Conservation (phyloP, 2,797 vertebrate genomes). For the Pangasius larnaudii region DNA sequence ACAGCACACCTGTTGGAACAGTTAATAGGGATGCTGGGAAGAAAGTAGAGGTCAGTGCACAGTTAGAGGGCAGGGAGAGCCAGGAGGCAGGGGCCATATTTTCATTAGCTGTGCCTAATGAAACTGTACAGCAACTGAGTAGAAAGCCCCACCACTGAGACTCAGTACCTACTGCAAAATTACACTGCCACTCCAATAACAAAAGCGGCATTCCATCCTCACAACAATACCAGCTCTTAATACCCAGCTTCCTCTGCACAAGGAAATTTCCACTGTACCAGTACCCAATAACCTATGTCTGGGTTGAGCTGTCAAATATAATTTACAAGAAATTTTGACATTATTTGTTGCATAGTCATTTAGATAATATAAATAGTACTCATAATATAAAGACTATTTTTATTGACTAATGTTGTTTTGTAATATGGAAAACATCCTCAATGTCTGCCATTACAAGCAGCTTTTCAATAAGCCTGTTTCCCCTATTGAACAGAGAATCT, state of each 20-base stretch:
- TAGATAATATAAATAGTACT: background rate
- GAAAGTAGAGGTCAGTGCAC: conserved; percentile 75
- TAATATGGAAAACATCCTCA: background rate
- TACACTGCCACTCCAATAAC: conserved; percentile 74
- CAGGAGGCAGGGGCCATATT: conserved; percentile 73
- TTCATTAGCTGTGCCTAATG: conserved; percentile 84
- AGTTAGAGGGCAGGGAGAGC: conserved; percentile 66
- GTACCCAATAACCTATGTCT: conserved; percentile 51
- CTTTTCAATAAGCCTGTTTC: background rate
- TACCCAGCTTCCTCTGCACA: conserved; percentile 71
- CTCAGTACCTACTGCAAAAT: conserved; percentile 78
- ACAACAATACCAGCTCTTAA: conserved; percentile 78
- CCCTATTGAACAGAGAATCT: background rate
- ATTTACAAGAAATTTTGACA: conserved; percentile 30
- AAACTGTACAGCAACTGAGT: conserved; percentile 74
- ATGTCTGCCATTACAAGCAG: background rate
- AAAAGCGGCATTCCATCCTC: conserved; percentile 78
- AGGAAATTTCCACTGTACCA: conserved; percentile 76
- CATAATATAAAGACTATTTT: background rate
- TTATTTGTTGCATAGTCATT: conserved; percentile 8
- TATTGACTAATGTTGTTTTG: background rate
- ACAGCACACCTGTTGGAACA: conserved; percentile 61
- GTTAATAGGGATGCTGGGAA: conserved; percentile 64
- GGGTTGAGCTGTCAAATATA: conserved; percentile 30
- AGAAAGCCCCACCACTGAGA: conserved; percentile 78